Evolutionary conservation across 92 coral and sea anemone genomes (phyloP).

Genomic region (Porites cylindrica): DNA sequence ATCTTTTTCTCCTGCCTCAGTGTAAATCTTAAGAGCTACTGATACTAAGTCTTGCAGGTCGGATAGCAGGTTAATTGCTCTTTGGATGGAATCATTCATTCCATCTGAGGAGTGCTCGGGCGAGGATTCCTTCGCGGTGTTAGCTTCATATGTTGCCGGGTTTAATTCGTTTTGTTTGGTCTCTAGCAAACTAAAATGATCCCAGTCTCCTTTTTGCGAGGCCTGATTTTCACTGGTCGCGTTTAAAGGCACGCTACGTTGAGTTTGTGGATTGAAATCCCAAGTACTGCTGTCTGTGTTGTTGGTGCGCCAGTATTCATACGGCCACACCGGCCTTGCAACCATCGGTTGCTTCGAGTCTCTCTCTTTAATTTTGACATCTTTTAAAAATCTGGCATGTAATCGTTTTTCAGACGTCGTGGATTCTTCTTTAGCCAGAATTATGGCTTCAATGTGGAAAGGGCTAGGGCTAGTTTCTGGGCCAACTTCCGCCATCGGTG

Average conservation of each 20-base stretch:
- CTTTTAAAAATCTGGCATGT: constrained; percentile 32
- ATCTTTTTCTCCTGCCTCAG: constrained; percentile 2
- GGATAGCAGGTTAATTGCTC: constrained; percentile 24
- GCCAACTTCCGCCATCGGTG: constrained; percentile 19
- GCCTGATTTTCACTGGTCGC: constrained; percentile 13
- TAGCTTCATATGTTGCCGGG: not conserved
- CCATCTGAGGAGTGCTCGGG: not conserved
- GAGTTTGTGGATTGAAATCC: constrained; percentile 25
- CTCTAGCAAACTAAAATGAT: not conserved
- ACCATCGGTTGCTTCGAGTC: constrained; percentile 13
- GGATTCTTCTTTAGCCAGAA: not conserved
- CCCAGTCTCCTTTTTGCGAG: not conserved
- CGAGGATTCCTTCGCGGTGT: constrained; percentile 15
- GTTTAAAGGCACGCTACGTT: constrained; percentile 23
- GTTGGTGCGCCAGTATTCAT: constrained; percentile 19
- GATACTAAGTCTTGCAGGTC: constrained; percentile 34
- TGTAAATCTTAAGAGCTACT: not conserved
- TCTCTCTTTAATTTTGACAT: constrained; percentile 37
- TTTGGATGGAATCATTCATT: not conserved
- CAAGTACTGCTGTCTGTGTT: not conserved
- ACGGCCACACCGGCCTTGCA: constrained; percentile 43
- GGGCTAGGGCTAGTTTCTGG: not conserved
- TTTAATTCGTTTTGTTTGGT: not conserved
- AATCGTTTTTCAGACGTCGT: constrained; percentile 13
- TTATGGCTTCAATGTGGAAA: constrained; percentile 8